These are phyloP conservation scores for Xenops minutus DNA, from an alignment of 2,797 vertebrate genomes.

Conservation along the genomic window DNA sequence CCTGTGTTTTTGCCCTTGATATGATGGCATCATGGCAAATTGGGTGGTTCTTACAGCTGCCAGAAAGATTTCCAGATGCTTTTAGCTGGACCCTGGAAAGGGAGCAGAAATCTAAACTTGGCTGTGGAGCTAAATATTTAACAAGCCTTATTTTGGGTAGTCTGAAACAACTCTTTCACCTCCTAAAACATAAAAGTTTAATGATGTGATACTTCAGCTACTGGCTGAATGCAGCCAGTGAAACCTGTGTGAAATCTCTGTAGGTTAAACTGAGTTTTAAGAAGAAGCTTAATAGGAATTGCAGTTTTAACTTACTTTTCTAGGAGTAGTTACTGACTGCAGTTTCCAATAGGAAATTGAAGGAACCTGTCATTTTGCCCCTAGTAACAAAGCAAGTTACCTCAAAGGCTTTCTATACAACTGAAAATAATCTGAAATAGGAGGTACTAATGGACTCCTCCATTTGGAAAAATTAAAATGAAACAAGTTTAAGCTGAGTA, in stretches of 20 bases:
- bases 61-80: background rate
- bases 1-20: background rate
- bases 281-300: background rate
- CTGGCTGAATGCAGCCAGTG: background rate
- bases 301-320: background rate
- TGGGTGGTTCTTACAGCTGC: background rate
- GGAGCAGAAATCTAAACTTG: background rate
- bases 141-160: background rate
- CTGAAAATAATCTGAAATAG: background rate
- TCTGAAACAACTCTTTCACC: background rate
- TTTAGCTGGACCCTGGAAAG: background rate
- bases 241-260: background rate
- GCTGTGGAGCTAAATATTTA: background rate
- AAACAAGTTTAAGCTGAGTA: background rate
- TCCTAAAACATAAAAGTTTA: background rate
- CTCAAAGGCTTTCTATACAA: background rate
- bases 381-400: background rate
- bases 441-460: background rate
- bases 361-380: background rate
- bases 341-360: background rate
- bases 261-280: background rate
- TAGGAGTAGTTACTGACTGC: background rate
- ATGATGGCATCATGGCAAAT: background rate
- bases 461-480: no score
- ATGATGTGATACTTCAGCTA: background rate